Evolutionary conservation across 1,140 invertebrate species (phyloP), one percentile per base, ranked within the genome.

Genomic region (Anagrus nilaparvatae): DNA sequence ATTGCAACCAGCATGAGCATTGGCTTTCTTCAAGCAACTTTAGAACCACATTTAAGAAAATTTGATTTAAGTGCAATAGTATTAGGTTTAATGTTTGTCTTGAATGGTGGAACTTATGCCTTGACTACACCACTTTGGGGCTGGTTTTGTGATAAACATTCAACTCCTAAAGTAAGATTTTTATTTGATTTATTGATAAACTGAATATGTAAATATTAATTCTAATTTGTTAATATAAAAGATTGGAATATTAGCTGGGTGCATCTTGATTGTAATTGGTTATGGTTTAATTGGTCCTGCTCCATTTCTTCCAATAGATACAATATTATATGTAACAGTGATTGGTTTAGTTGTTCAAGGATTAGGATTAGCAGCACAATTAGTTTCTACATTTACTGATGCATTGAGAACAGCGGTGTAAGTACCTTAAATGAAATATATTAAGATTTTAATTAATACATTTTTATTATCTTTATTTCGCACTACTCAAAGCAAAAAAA

Each of bases 41-140:
- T 90, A 5, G 85, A 89, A 53, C 85, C 85, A 2, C 85, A 89
- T 71, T 59, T 90, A 9, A 59, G 84, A 48, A 76, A 79, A 62
- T 83, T 90, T 53, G 55, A 77, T 9, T 65, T 91, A 36, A 78
- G 52, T 13, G 84, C 86, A 0, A 72, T 87, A 6, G 56, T 86
- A 7, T 66, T 90, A 21, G 88, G 88, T 0, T 57, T 89, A 10
- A 83, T 90, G 76, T 93, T 93, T 59, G 77, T 93, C 12, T 81
- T 92, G 30, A 89, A 87, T 54, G 88, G 88, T 4, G 87, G 81
- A 2, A 76, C 81, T 10, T 93, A 92, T 61, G 87, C 86, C 1
- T 28, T 85, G 0, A 82, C 83, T 0, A 84, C 87, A 1, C 87
- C 88, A 0, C 63, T 69, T 10, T 91, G 82, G 79, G 87, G 88